Conservation (phyloP, 2,797 vertebrate species). For the Aphelocoma californica region DNA sequence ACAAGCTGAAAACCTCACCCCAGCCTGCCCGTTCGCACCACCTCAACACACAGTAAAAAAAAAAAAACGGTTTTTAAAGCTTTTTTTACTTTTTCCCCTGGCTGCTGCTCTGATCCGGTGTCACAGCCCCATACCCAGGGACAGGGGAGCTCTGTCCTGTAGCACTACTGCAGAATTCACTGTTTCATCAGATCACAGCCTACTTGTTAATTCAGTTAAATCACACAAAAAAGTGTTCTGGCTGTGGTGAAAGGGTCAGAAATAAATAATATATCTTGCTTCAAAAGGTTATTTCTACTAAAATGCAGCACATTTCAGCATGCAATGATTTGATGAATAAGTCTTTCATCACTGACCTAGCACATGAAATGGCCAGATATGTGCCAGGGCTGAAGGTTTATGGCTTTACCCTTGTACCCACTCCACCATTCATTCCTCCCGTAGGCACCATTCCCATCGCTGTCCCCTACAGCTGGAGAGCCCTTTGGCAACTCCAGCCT, state of each 20-base stretch:
- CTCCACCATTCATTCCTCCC: background rate
- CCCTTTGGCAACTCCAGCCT: background rate
- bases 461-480: background rate
- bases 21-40: background rate
- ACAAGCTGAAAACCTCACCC: background rate
- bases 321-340: background rate
- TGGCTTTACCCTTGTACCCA: accelerated
- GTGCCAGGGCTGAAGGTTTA: background rate
- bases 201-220: background rate
- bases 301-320: background rate
- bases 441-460: accelerated
- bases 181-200: background rate
- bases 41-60: background rate
- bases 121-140: background rate
- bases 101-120: background rate
- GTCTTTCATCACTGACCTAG: background rate
- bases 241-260: background rate
- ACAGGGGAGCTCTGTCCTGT: background rate
- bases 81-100: background rate
- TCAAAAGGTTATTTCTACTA: background rate
- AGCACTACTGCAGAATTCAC: background rate
- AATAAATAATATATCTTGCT: background rate
- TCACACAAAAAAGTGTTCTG: background rate
- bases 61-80: accelerated
- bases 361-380: background rate